phyloP scores from a whole-genome alignment of 2,113 vertebrate genomes.

The Gambusia affinis region DNA sequence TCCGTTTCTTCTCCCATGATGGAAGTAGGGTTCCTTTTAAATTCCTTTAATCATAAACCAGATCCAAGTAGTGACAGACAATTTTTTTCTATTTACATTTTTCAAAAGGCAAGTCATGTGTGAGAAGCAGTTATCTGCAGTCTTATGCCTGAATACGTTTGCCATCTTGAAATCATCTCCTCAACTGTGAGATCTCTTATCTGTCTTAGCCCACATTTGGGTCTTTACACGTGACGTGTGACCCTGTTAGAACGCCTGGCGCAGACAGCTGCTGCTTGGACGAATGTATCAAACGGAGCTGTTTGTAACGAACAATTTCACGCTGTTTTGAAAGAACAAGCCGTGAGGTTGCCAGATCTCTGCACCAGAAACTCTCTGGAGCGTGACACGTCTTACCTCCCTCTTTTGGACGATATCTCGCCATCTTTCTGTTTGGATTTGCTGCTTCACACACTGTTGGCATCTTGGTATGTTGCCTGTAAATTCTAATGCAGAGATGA shows the following conservation, averaged over 20 bases:
- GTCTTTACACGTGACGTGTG: constrained; percentile 4
- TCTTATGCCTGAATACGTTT: constrained; percentile 1
- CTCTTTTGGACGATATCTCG: constrained; percentile 22
- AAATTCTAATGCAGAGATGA: constrained; percentile 46
- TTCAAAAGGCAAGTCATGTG: not conserved
- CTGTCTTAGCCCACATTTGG: constrained; percentile 16
- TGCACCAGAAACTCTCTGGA: too few species aligned
- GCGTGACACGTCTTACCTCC: not conserved
- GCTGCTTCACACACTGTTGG: not conserved
- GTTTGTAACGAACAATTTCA: constrained; percentile 36
- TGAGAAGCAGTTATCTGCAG: not conserved
- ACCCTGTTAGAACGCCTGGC: constrained; percentile 20
- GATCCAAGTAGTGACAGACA: not conserved
- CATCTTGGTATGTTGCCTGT: constrained; percentile 36
- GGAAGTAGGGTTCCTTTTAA: too few species aligned
- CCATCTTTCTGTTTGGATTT: constrained; percentile 13
- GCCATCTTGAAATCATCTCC: constrained; percentile 3
- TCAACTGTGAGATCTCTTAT: not conserved
- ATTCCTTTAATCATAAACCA: too few species aligned
- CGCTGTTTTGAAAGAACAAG: constrained; percentile 34
- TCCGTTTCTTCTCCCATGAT: too few species aligned
- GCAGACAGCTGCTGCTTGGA: constrained; percentile 19
- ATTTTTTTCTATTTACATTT: not conserved
- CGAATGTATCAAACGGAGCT: constrained; percentile 31
- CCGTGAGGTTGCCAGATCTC: constrained; percentile 16